phyloP scores from a whole-genome alignment of 2,888 invertebrate species.

The Eurois occulta region DNA sequence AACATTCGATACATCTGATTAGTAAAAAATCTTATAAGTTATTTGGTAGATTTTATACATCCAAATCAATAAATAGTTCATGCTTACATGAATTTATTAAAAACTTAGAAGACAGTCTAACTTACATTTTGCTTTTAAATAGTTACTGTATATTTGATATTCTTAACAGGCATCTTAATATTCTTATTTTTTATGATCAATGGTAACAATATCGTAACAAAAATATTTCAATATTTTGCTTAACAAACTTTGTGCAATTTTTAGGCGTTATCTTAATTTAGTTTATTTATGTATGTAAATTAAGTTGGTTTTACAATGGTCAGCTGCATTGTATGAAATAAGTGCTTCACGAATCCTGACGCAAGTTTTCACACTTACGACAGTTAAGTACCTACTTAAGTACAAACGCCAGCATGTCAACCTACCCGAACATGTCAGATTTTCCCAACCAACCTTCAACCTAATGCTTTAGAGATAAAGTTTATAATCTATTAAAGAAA shows the following conservation, averaged over 20 bases:
- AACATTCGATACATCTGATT: conserved; percentile 62
- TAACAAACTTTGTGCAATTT: conserved; percentile 55
- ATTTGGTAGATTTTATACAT: conserved; percentile 38
- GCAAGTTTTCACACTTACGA: conserved; percentile 33
- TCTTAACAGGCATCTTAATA: conserved; percentile 53
- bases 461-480: too few species aligned
- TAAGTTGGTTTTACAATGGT: conserved; percentile 18
- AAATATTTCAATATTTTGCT: conserved; percentile 61
- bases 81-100: conserved; percentile 24
- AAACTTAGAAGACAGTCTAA: conserved; percentile 21
- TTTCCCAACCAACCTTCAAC: too few species aligned
- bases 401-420: too few species aligned
- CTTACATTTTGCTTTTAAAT: conserved; percentile 27
- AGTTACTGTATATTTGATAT: conserved; percentile 62
- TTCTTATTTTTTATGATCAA: conserved; percentile 48
- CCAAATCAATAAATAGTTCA: conserved; percentile 48
- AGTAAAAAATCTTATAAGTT: conserved; percentile 64
- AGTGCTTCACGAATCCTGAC: conserved; percentile 19
- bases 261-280: conserved; percentile 48
- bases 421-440: too few species aligned
- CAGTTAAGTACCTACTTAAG: too few species aligned
- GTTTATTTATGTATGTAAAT: conserved; percentile 12
- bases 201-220: conserved; percentile 62
- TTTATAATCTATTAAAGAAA: too few species aligned
- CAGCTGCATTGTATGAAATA: conserved; percentile 9